Evolutionary conservation across 2,888 invertebrate genomes (phyloP).

Genomic region (Theretra japonica): DNA sequence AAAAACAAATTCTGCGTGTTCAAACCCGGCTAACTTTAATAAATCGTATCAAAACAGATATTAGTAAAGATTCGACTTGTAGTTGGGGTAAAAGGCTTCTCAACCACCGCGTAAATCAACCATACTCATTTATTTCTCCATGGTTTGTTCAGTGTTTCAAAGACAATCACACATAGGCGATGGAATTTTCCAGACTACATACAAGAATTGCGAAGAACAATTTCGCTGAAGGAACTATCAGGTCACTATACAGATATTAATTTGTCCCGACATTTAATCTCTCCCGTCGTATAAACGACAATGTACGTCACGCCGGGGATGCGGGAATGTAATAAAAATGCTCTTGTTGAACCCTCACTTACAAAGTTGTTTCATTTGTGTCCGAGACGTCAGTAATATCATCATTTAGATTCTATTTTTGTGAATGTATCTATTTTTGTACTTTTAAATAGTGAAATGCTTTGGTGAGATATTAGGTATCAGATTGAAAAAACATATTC

Average conservation of each 20-base stretch:
- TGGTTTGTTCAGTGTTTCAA: no score
- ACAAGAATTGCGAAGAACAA: neutral
- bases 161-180: no score
- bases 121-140: no score
- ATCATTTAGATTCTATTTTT: neutral
- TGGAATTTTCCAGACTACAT: neutral
- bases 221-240: neutral
- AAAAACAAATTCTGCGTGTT: no score
- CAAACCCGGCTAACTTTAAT: no score
- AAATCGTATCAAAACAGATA: no score
- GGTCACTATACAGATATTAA: neutral
- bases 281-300: neutral
- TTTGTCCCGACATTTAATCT: slow-evolving; percentile 9
- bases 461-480: no score
- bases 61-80: no score
- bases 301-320: neutral
- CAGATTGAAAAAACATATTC: no score
- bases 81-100: no score
- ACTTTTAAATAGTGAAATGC: no score
- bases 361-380: slow-evolving; percentile 18
- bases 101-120: no score
- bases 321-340: slow-evolving; percentile 29
- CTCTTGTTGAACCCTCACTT: slow-evolving; percentile 14
- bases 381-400: neutral
- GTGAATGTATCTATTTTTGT: neutral